phyloP scores from a whole-genome alignment of 2,113 vertebrate genomes.

The Marmota flaviventris region DNA sequence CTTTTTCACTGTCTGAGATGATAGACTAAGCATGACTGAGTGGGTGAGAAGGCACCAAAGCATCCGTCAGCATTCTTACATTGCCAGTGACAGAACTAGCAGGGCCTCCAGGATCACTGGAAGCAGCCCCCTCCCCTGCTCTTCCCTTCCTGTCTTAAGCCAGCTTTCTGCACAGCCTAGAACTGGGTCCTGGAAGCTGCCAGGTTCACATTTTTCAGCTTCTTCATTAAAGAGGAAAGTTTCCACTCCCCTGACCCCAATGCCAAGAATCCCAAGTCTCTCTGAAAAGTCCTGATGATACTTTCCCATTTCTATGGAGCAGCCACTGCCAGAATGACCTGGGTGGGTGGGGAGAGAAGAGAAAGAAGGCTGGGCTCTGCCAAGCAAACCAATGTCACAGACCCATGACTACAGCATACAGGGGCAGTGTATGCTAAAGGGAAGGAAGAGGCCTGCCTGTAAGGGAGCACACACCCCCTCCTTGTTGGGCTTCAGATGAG shows the following conservation, averaged over 20 bases:
- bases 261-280: neutral
- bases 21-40: neutral
- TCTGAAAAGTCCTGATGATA: neutral
- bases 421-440: neutral
- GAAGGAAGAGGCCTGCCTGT: neutral
- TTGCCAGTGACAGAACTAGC: neutral
- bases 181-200: neutral
- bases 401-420: rapidly evolving
- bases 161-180: neutral
- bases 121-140: neutral
- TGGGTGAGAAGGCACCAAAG: neutral
- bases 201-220: neutral
- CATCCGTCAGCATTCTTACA: neutral
- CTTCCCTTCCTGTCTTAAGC: neutral
- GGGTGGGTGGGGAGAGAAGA: neutral
- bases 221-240: neutral
- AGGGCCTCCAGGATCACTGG: neutral
- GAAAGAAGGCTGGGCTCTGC: neutral
- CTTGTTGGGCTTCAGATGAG: neutral
- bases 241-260: neutral
- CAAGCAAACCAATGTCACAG: neutral
- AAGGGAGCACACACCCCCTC: rapidly evolving
- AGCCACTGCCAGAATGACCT: neutral
- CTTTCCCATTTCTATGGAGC: neutral
- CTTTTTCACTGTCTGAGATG: neutral